Percentiles rank a stretch among this genome's conserved stretches.
These are phyloP conservation scores for Lemur catta DNA, from an alignment of 2,797 vertebrate species.

Conservation along the genomic window DNA sequence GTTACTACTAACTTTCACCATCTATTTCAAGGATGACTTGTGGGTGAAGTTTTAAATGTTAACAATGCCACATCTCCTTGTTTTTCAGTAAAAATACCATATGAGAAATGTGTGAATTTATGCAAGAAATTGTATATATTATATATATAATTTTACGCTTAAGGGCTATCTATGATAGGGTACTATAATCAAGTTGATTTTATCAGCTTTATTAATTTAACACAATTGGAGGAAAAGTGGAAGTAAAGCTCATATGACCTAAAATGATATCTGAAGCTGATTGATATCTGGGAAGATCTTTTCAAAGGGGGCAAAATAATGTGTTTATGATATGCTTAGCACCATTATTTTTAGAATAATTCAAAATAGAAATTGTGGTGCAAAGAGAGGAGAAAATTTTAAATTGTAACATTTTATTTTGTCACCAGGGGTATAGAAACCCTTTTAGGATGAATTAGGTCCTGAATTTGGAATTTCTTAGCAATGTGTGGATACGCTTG, in stretches of 20 bases:
- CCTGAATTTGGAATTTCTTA: slow-evolving; percentile 5
- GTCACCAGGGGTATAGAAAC: background rate
- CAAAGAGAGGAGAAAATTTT: background rate
- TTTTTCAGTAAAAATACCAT: background rate
- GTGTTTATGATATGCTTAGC: background rate
- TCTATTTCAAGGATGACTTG: background rate
- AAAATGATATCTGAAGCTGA: background rate
- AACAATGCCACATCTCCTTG: background rate
- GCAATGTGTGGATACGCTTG: background rate
- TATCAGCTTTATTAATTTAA: background rate
- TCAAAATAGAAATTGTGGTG: slow-evolving; percentile 13
- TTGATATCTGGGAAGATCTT: background rate
- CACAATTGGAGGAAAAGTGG: background rate
- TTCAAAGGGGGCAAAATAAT: background rate
- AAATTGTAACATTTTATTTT: background rate
- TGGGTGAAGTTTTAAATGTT: background rate
- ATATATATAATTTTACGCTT: background rate
- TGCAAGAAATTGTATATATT: background rate
- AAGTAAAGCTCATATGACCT: background rate
- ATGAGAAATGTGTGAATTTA: background rate
- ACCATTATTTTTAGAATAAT: background rate
- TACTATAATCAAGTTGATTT: background rate
- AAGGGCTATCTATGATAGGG: background rate
- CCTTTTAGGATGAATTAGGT: background rate
- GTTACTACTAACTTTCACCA: background rate